Evolutionary conservation across 2,113 vertebrate species (phyloP).

Genomic region (Mirza zaza): DNA sequence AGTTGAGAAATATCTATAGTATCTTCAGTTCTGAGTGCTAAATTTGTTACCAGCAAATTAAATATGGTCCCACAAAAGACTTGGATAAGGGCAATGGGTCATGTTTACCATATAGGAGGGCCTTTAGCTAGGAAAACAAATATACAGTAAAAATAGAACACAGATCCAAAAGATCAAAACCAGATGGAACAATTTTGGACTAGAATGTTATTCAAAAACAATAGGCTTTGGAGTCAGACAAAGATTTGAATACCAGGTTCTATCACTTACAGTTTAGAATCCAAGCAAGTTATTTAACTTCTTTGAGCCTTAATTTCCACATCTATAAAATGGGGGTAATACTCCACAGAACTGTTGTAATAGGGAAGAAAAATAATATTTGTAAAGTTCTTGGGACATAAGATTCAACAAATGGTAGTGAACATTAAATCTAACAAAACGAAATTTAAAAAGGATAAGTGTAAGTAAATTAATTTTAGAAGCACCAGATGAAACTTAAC

Average conservation of each 20-base stretch:
- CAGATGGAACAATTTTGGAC: neutral
- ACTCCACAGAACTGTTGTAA: neutral
- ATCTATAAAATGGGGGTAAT: neutral
- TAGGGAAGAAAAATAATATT: neutral
- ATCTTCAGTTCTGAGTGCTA: neutral
- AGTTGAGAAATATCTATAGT: neutral
- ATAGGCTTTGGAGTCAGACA: neutral
- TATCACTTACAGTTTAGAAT: neutral
- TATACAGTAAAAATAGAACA: neutral
- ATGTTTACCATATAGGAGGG: neutral
- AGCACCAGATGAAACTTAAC: constrained; percentile 1
- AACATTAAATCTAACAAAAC: neutral
- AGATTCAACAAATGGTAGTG: neutral
- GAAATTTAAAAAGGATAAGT: neutral
- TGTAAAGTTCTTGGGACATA: neutral
- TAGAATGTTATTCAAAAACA: neutral
- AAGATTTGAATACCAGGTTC: neutral
- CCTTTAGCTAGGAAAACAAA: constrained; percentile 32
- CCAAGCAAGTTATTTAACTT: neutral
- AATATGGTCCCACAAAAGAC: neutral
- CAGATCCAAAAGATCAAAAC: constrained; percentile 10
- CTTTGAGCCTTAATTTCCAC: constrained; percentile 6
- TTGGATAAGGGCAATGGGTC: neutral
- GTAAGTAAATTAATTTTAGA: constrained; percentile 21
- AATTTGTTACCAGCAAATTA: neutral